Percentiles rank a stretch among this genome's conserved stretches.
phyloP scores from a whole-genome alignment of 2,888 invertebrate genomes.

The Spialia ferax region DNA sequence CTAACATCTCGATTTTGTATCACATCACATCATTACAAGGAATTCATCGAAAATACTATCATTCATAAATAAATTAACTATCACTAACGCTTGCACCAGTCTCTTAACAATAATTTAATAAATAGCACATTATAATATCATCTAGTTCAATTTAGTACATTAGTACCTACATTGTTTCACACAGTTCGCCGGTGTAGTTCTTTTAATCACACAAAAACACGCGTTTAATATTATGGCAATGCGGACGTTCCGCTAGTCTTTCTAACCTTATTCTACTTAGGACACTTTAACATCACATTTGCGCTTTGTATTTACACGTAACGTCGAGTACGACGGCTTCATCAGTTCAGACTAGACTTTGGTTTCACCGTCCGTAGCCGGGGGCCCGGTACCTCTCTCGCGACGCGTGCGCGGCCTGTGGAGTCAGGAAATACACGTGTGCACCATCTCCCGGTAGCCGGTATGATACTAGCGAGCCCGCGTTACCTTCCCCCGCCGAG shows the following conservation, averaged over 20 bases:
- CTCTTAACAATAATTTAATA: conserved; percentile 83
- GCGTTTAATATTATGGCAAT: conserved; percentile 82
- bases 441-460: conserved; percentile 91
- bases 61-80: conserved; percentile 85
- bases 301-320: conserved; percentile 82
- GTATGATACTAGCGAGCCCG: conserved; percentile 89
- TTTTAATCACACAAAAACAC: conserved; percentile 49
- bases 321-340: conserved; percentile 63
- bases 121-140: conserved; percentile 67
- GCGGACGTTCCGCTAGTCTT: conserved; percentile 79
- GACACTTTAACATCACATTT: conserved; percentile 86
- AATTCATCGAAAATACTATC: conserved; percentile 80
- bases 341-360: conserved; percentile 82
- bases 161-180: conserved; percentile 59
- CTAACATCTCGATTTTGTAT: conserved; percentile 56
- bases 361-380: conserved; percentile 82
- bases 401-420: conserved; percentile 80
- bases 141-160: conserved; percentile 54
- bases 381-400: conserved; percentile 68
- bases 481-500: conserved; percentile 64
- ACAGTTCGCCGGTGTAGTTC: conserved; percentile 59
- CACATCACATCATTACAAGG: conserved; percentile 73
- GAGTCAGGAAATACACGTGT: conserved; percentile 92
- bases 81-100: conserved; percentile 75
- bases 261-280: conserved; percentile 80